Conservation (phyloP, 2,113 vertebrate species). For the Myotis lucifugus region DNA sequence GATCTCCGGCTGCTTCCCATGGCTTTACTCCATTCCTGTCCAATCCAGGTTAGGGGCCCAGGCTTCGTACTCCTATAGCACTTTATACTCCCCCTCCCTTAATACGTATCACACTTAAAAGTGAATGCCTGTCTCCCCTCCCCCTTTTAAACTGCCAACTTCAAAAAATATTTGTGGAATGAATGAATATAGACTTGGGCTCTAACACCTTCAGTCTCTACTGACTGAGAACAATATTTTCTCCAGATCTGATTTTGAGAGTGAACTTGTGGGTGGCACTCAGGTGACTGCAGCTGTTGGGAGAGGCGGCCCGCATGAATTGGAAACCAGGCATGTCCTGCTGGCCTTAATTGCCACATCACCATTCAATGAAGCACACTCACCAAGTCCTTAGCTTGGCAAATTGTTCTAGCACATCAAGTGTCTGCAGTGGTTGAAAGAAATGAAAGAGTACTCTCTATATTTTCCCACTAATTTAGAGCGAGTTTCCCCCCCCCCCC, state of each 20-base stretch:
- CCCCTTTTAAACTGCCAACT: not conserved
- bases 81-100: not conserved
- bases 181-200: not conserved
- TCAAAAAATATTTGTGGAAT: not conserved
- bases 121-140: not conserved
- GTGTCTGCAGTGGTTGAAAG: not conserved
- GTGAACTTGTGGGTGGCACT: not conserved
- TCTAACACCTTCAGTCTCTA: not conserved
- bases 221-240: conserved; percentile 5
- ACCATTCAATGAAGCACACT: not conserved
- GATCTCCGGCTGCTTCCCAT: not conserved
- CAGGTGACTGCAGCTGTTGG: not conserved
- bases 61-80: too few species aligned
- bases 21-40: not conserved
- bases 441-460: not conserved
- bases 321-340: not conserved
- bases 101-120: not conserved
- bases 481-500: not conserved
- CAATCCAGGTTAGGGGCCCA: not conserved
- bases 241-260: conserved; percentile 1
- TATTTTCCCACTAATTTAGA: conserved; percentile 31
- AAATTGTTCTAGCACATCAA: not conserved
- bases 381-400: not conserved
- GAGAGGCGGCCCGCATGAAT: not conserved
- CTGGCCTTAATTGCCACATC: conserved; percentile 30